Conservation (phyloP, 1,140 invertebrate species). For the Microvelia longipes region DNA sequence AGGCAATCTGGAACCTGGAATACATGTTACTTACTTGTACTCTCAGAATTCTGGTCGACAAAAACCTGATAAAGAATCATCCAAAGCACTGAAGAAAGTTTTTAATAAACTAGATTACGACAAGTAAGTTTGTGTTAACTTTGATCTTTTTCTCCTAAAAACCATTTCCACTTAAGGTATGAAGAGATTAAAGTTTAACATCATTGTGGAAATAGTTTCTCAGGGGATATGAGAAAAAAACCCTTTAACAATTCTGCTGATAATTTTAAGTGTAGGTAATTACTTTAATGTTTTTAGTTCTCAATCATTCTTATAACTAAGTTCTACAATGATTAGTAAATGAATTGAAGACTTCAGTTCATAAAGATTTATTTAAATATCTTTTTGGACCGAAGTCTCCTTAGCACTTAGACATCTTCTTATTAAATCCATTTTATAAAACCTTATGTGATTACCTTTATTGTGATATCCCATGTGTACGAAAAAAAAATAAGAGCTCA, state of each 20-base stretch:
- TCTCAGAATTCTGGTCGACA: not conserved
- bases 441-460: no score
- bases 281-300: not conserved
- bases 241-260: not conserved
- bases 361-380: no score
- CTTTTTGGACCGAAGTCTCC: no score
- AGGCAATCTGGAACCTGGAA: constrained; percentile 44
- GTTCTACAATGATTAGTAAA: no score
- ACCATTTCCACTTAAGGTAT: not conserved
- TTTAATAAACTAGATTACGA: not conserved
- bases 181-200: not conserved
- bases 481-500: no score
- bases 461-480: no score
- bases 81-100: not conserved
- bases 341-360: no score
- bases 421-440: no score
- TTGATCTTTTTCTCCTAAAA: not conserved
- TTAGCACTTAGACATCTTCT: no score
- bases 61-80: not conserved
- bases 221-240: not conserved
- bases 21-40: constrained; percentile 49
- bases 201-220: not conserved
- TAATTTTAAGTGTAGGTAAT: not conserved
- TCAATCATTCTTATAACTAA: no score
- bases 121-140: not conserved